Conservation (phyloP, 2,113 vertebrate genomes). For the Cottus gobio region DNA sequence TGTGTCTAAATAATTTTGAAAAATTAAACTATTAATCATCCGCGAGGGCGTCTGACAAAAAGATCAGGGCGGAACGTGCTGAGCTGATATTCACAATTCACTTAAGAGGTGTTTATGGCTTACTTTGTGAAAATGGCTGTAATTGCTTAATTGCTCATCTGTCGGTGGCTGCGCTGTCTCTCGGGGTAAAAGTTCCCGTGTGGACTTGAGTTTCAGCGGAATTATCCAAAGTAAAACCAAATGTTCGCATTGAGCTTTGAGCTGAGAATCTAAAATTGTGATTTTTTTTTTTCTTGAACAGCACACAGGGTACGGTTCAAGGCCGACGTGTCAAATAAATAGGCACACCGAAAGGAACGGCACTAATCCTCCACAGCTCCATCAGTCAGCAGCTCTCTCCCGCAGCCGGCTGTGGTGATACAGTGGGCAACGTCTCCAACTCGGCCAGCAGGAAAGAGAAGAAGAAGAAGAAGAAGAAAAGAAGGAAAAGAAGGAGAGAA, state of each 20-base stretch:
- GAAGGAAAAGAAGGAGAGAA: conserved; percentile 28
- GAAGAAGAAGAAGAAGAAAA: neutral
- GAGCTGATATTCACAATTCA: conserved; percentile 56
- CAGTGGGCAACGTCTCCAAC: neutral
- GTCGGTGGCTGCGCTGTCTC: conserved; percentile 55
- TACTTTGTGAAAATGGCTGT: conserved; percentile 79
- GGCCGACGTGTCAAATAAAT: neutral
- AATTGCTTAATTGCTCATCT: conserved; percentile 84
- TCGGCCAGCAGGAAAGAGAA: conserved; percentile 3
- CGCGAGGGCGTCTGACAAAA: conserved; percentile 71
- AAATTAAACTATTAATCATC: conserved; percentile 88
- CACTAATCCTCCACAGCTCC: too few relatives aligned
- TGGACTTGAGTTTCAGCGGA: conserved; percentile 73
- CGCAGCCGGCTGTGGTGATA: conserved; percentile 1
- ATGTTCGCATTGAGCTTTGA: conserved; percentile 72
- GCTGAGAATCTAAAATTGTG: neutral
- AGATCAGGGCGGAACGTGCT: conserved; percentile 64
- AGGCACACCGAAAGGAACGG: neutral
- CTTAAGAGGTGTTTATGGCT: conserved; percentile 81
- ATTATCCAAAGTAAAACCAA: conserved; percentile 86
- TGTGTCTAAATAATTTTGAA: conserved; percentile 84
- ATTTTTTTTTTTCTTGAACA: conserved; percentile 6
- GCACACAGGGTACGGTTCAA: neutral
- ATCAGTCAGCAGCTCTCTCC: too few relatives aligned
- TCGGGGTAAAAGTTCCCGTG: conserved; percentile 62